Evolutionary conservation across 1,140 invertebrate species (phyloP), one percentile per base, ranked within the genome.

Genomic region (Mamestra configurata): DNA sequence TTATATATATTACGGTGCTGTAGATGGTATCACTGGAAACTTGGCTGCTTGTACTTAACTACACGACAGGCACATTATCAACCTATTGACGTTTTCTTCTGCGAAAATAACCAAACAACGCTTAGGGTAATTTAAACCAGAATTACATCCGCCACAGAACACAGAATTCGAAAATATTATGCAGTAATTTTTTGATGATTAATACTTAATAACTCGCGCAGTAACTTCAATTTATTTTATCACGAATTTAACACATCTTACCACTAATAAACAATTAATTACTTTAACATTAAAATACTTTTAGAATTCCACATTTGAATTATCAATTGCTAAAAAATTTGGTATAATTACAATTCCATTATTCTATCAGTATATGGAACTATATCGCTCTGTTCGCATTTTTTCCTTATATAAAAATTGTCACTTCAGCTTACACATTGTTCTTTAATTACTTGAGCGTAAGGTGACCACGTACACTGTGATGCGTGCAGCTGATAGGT

Each of bases 211-310:
- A 86, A 86, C 83, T 81, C 81, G 84, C 82, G 79, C 83, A 85
- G 77, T 89, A 89, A 87, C 86, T 84, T 79, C 81, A 85, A 80
- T 82, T 49, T n/a, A 84, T 77, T 85, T 88, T 91, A 91, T 88
- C 87, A 90, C 89, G 89, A 89, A 87, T 90, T 88, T 86, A 89
- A 90, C 86, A 88, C 83, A 84, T 89, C 87, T 89, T 90, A 89
- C 80, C 77, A 89, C 83, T 89, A 86, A 80, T 87, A 88, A 90
- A 88, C 85, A 88, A 88, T 88, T 79, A 81, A 78, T 82, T 85
- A 85, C 79, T 83, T 84, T 88, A 88, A 87, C 84, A 88, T 87
- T 87, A 87, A 87, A 87, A 88, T 87, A 87, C 72, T 88, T 87
- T 86, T 87, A 86, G 83, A 87, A 87, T 85, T 80, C 79, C 83